These are phyloP conservation scores for Apteryx owenii DNA, from an alignment of 2,113 vertebrate species.

Conservation along the genomic window DNA sequence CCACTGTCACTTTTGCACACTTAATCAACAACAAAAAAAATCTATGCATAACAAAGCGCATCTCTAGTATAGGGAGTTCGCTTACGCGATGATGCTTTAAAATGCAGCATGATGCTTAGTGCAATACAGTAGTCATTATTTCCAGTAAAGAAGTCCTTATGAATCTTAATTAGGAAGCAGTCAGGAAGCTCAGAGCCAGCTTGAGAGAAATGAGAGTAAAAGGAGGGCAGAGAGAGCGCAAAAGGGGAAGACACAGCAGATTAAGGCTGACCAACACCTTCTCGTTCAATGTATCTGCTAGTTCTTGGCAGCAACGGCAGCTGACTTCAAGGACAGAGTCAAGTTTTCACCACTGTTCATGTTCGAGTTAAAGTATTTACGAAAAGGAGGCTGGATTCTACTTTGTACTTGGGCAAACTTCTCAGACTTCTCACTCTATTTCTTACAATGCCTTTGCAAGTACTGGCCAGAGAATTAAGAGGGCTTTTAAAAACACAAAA, in stretches of 20 bases:
- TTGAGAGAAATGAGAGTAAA: background rate
- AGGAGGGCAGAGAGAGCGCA: background rate
- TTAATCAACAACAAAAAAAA: background rate
- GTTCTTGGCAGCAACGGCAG: background rate
- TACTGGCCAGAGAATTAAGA: background rate
- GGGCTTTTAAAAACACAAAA: background rate
- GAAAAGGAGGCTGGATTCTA: background rate
- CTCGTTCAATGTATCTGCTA: background rate
- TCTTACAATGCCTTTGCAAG: background rate
- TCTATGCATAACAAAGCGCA: background rate
- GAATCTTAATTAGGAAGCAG: background rate
- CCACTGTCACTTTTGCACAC: background rate
- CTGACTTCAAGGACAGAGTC: background rate
- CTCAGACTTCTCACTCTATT: background rate
- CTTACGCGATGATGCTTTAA: background rate
- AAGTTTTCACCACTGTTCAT: background rate
- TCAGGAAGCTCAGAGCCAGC: background rate
- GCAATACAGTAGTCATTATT: background rate
- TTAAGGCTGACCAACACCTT: background rate
- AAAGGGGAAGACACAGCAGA: background rate
- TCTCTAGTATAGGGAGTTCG: background rate
- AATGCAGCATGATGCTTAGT: background rate
- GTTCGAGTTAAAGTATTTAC: background rate
- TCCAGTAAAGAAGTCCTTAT: background rate
- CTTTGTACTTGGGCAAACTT: background rate